Conservation (phyloP, 2,113 vertebrate genomes). For the Dascyllus trimaculatus region DNA sequence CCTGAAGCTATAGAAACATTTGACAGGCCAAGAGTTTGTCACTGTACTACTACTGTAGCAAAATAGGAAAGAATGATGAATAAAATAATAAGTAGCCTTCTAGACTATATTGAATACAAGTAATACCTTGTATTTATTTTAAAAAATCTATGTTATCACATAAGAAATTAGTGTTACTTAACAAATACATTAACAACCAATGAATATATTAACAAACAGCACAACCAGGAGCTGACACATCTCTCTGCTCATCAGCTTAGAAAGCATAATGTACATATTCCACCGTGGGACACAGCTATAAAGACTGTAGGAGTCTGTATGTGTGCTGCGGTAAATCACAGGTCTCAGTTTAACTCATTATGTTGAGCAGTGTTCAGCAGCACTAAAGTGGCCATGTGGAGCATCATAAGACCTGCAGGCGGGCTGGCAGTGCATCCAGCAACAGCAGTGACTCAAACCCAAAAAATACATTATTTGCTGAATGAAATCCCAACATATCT, state of each 20-base stretch:
- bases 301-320: too few species aligned
- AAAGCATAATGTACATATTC: too few species aligned
- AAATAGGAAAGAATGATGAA: neutral
- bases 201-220: too few species aligned
- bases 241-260: too few species aligned
- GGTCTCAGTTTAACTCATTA: neutral
- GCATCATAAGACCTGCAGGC: neutral
- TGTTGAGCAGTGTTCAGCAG: neutral
- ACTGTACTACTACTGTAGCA: neutral
- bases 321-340: conserved; percentile 1
- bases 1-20: conserved; percentile 29
- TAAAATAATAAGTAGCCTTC: neutral
- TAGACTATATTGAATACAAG: too few species aligned
- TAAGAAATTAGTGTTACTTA: too few species aligned
- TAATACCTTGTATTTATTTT: too few species aligned
- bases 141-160: too few species aligned
- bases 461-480: neutral
- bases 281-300: too few species aligned
- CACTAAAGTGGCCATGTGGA: neutral
- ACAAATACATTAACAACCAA: too few species aligned
- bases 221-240: neutral
- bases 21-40: neutral
- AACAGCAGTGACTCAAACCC: neutral
- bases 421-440: neutral
- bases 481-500: neutral